Conservation (phyloP, 2,888 invertebrate species). For the Trisateles emortualis region DNA sequence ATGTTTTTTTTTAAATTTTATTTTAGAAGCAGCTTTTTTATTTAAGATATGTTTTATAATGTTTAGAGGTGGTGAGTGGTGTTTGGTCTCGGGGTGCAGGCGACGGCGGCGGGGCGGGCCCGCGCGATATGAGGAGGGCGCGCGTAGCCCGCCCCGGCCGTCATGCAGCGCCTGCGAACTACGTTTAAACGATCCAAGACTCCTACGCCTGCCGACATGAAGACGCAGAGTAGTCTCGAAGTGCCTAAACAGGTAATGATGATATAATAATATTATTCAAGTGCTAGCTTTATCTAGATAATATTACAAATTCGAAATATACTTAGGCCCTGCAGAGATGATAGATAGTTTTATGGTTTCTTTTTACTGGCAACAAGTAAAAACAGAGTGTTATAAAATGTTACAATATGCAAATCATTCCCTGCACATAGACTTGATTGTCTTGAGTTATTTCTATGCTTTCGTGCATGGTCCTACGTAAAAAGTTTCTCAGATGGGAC, state of each 20-base stretch:
- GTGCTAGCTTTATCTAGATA: too few relatives aligned
- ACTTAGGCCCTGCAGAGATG: too few relatives aligned
- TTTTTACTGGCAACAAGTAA: too few relatives aligned
- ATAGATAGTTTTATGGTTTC: too few relatives aligned
- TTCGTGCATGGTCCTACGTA: too few relatives aligned
- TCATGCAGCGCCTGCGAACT: slow-evolving; percentile 93
- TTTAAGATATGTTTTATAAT: slow-evolving; percentile 12
- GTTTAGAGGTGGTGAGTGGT: slow-evolving; percentile 56
- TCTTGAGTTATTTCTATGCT: too few relatives aligned
- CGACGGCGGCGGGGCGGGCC: slow-evolving; percentile 79
- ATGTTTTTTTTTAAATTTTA: neutral
- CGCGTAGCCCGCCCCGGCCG: slow-evolving; percentile 82
- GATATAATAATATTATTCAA: neutral
- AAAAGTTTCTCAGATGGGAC: too few relatives aligned
- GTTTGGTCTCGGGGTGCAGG: slow-evolving; percentile 59
- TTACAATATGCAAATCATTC: too few relatives aligned
- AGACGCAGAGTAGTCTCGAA: slow-evolving; percentile 96
- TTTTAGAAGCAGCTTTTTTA: neutral
- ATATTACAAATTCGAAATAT: too few relatives aligned
- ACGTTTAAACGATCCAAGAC: slow-evolving; percentile 95
- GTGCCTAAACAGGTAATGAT: slow-evolving; percentile 92
- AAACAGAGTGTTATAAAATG: too few relatives aligned
- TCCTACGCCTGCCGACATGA: slow-evolving; percentile 96
- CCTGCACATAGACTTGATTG: too few relatives aligned
- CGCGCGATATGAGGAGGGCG: slow-evolving; percentile 79